These are phyloP conservation scores for Tenualosa thibaudeaui DNA, from an alignment of 2,797 vertebrate species.

Conservation along the genomic window DNA sequence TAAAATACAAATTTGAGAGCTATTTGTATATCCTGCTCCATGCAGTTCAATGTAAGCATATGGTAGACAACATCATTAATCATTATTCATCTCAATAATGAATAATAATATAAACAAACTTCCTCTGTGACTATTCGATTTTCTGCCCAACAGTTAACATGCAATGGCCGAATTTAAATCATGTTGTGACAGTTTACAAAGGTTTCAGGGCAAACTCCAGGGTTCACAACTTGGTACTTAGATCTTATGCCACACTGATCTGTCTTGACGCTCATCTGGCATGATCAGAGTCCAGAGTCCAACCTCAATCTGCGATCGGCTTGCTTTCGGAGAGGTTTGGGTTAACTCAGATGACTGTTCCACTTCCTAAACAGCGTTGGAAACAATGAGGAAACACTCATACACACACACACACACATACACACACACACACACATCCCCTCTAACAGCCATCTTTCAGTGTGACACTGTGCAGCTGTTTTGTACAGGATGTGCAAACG, in stretches of 20 bases:
- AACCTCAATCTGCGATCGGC: not conserved
- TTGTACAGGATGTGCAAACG: slow-evolving; percentile 52
- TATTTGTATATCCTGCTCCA: not conserved
- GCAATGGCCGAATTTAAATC: not conserved
- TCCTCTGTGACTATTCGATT: not conserved
- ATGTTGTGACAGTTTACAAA: not conserved
- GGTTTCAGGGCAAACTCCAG: not conserved
- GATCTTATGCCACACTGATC: slow-evolving; percentile 21
- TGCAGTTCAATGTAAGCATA: not conserved
- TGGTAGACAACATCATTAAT: not conserved
- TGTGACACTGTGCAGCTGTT: slow-evolving; percentile 51
- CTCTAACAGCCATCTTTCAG: slow-evolving; percentile 41
- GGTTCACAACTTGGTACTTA: not conserved
- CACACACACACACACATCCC: slow-evolving; percentile 23
- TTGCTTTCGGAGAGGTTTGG: slow-evolving; percentile 23
- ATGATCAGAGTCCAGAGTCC: not conserved
- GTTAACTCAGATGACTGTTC: slow-evolving; percentile 15
- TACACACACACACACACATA: not conserved
- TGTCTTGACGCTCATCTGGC: too few relatives aligned
- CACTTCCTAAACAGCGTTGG: not conserved
- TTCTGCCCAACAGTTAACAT: not conserved
- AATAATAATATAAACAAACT: not conserved
- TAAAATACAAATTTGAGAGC: not conserved
- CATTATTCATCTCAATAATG: not conserved
- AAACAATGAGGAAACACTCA: slow-evolving; percentile 31